Percentiles rank a stretch among this genome's conserved stretches.
Evolutionary conservation across 2,888 invertebrate species (phyloP).

Genomic region (Drosophila ezoana): DNA sequence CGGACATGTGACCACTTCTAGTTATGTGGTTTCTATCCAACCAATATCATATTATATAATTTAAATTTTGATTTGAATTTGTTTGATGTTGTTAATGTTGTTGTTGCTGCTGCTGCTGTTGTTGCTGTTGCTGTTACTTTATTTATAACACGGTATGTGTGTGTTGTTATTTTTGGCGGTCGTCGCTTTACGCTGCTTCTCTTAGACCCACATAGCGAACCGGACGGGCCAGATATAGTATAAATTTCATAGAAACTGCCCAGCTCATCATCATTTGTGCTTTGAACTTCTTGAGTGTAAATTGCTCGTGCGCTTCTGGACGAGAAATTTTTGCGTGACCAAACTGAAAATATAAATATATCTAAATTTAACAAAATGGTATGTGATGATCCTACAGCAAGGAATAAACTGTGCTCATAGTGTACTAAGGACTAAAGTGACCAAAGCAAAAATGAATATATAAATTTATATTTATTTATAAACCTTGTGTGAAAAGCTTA

Average conservation of each 20-base stretch:
- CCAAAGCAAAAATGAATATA: not conserved
- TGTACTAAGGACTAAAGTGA: conserved; percentile 31
- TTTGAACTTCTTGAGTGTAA: conserved; percentile 83
- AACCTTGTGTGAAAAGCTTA: conserved; percentile 2
- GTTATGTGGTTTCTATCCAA: conserved; percentile 23
- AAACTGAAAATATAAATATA: conserved; percentile 6
- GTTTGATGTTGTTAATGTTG: conserved; percentile 62
- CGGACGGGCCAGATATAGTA: conserved; percentile 75
- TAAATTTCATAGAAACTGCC: conserved; percentile 83
- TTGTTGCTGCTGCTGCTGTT: conserved; percentile 34
- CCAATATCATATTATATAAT: conserved; percentile 64
- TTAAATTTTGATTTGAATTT: conserved; percentile 73
- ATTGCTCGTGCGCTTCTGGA: conserved; percentile 71
- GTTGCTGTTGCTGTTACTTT: conserved; percentile 59
- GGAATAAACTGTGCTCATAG: conserved; percentile 25
- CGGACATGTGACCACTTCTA: conserved; percentile 46
- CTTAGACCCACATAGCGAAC: conserved; percentile 72
- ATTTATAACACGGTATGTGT: conserved; percentile 64
- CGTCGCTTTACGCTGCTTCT: conserved; percentile 66
- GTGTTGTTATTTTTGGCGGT: conserved; percentile 76
- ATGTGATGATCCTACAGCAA: conserved; percentile 55
- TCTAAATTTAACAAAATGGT: conserved; percentile 43
- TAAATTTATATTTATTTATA: not conserved
- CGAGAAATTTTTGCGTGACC: conserved; percentile 70
- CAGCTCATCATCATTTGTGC: conserved; percentile 84